phyloP scores from a whole-genome alignment of 64 coral and sea anemone genomes.

The Stichodactyla helianthus region DNA sequence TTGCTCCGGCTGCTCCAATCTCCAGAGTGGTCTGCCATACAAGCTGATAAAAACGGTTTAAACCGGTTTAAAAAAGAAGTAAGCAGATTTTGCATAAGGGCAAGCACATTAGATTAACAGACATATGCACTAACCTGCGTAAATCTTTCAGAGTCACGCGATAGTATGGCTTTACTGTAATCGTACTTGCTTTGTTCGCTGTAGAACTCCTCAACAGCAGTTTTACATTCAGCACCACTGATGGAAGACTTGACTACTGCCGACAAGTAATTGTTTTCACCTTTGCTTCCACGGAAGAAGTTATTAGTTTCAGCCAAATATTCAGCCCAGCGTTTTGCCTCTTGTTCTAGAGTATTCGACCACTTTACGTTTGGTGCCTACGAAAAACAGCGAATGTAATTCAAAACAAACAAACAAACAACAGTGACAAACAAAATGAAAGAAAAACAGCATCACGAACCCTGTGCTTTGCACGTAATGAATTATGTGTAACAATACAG shows the following conservation, averaged over 20 bases:
- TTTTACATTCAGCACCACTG: not conserved
- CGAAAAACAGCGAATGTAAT: not conserved
- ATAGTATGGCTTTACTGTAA: not conserved
- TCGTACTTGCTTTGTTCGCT: not conserved
- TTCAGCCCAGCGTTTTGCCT: not conserved
- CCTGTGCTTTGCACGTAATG: not conserved
- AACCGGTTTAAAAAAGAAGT: not conserved
- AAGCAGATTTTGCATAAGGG: not conserved
- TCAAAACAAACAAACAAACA: too few relatives aligned
- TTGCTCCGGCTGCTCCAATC: constrained; percentile 28
- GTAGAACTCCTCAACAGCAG: not conserved
- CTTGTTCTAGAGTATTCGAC: not conserved
- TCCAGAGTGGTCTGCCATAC: constrained; percentile 33
- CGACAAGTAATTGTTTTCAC: not conserved
- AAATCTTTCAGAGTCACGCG: not conserved
- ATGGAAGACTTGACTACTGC: not conserved
- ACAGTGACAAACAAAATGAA: too few relatives aligned
- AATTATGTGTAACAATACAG: not conserved
- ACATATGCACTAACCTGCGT: not conserved
- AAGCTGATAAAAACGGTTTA: constrained; percentile 3
- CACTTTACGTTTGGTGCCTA: not conserved
- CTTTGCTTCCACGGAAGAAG: not conserved
- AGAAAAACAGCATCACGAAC: not conserved
- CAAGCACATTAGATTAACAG: too few relatives aligned
- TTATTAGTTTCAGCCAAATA: not conserved